Percentiles rank a stretch among this genome's conserved stretches.
Evolutionary conservation across 2,888 invertebrate genomes (phyloP).

Genomic region (Chironomus riparius): DNA sequence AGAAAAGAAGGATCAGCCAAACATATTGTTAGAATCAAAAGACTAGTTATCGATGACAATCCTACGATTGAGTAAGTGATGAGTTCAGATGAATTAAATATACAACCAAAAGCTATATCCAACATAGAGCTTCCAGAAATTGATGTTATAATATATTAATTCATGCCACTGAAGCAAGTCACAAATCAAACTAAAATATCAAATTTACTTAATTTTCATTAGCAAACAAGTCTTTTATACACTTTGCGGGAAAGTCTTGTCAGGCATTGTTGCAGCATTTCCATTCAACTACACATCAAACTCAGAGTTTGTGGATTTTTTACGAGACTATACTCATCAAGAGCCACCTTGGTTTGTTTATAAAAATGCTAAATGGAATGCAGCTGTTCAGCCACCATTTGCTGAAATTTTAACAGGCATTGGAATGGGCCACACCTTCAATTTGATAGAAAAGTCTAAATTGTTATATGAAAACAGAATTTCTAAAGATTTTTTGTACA

Average conservation of each 20-base stretch:
- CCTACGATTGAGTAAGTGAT: not conserved
- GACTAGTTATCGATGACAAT: not conserved
- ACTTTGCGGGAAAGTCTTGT: not conserved
- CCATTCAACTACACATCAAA: not conserved
- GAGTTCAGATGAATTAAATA: no score
- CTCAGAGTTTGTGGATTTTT: not conserved
- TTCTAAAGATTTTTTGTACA: not conserved
- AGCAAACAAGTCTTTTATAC: not conserved
- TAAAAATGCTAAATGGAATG: not conserved
- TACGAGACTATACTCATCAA: not conserved
- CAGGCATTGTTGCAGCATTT: not conserved
- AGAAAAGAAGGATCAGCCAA: not conserved
- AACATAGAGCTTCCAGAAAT: no score
- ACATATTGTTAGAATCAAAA: not conserved
- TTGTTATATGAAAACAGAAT: not conserved
- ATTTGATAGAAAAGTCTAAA: not conserved
- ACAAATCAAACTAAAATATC: no score
- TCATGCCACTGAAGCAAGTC: no score
- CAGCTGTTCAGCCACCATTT: not conserved
- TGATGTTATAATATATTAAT: no score
- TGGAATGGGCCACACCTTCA: not conserved
- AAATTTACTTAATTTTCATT: no score
- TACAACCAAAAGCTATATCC: no score
- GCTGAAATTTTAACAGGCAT: not conserved
- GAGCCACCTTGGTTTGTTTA: not conserved